These are phyloP conservation scores for Thunnus albacares DNA, from an alignment of 2,797 vertebrate species.

Conservation along the genomic window DNA sequence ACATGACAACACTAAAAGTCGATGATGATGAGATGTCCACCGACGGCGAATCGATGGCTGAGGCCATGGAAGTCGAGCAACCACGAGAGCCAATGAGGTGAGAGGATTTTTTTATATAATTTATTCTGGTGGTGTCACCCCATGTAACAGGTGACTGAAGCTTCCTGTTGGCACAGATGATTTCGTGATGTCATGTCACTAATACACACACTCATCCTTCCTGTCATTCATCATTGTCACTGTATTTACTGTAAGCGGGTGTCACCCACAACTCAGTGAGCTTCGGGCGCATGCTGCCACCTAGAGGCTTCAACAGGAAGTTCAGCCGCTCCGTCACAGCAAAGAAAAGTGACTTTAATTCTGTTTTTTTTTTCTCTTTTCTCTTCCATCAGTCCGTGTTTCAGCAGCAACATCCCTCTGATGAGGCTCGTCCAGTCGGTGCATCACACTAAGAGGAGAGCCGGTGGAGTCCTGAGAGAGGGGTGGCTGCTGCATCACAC, in stretches of 20 bases:
- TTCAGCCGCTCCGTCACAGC: neutral
- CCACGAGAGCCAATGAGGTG: conserved; percentile 75
- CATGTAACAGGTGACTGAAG: neutral
- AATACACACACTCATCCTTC: neutral
- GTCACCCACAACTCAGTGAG: neutral
- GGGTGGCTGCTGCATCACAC: conserved; percentile 87
- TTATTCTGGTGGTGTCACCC: conserved; percentile 15
- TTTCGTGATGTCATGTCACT: conserved; percentile 1
- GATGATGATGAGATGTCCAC: conserved; percentile 64
- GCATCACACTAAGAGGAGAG: conserved; percentile 80
- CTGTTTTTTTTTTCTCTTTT: neutral
- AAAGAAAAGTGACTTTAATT: neutral
- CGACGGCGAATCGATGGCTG: conserved; percentile 46
- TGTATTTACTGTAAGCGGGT: neutral
- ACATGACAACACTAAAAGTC: conserved; percentile 49
- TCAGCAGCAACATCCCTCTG: conserved; percentile 87
- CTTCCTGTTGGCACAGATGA: neutral
- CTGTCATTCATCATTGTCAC: neutral
- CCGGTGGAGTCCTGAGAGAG: conserved; percentile 76
- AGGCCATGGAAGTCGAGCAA: conserved; percentile 1
- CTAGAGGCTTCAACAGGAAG: conserved; percentile 19
- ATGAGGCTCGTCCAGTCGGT: conserved; percentile 88
- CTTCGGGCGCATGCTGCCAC: conserved; percentile 21
- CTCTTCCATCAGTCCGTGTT: conserved; percentile 73
- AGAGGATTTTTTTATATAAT: neutral